Evolutionary conservation across 2,113 vertebrate species (phyloP), one percentile per base, ranked within the genome.

Genomic region (Struthidea cinerea): DNA sequence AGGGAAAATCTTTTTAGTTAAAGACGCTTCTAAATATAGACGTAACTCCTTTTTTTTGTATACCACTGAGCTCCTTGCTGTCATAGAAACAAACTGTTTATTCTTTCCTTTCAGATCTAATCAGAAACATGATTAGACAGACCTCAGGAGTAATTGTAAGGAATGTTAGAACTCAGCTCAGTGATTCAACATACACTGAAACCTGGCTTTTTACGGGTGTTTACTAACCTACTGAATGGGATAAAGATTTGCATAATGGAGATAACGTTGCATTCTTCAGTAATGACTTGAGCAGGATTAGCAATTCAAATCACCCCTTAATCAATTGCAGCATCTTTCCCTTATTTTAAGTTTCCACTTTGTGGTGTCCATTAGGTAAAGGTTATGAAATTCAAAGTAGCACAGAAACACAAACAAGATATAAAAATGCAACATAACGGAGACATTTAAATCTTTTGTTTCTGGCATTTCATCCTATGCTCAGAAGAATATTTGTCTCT

Each of bases 21-120:
- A 55, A 83, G 84, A 53, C 37, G 92, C 11, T 87, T 91, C 91
- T 96, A 89, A 95, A 96, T 81, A 96, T 73, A 96, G 91, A 69
- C 11, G 3, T 24, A 69, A 33, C 5, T 87, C 19, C 37, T 85
- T 91, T 68, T 39, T 37, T 6, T 18, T 63, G n/a, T 77, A 24
- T 84, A 11, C 93, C 65, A 57, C 21, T 78, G 74, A 30, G 55
- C 69, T 92, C 52, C 70, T 94, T 81, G 79, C 87, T 97, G 95
- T 96, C 87, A 91, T 94, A 84, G 93, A 96, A 97, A 95, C 92
- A 89, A 46, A 47, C 75, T 82, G 59, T 81, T 95, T 84, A 35
- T 86, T 95, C 71, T 65, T 95, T 87, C 50, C 33, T 85, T 61
- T 70, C 41, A 94, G 63, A 94, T 71, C 59, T 93, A 89, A 89